Conservation (phyloP, 2,888 invertebrate species). For the Mesorhabditis belari region DNA sequence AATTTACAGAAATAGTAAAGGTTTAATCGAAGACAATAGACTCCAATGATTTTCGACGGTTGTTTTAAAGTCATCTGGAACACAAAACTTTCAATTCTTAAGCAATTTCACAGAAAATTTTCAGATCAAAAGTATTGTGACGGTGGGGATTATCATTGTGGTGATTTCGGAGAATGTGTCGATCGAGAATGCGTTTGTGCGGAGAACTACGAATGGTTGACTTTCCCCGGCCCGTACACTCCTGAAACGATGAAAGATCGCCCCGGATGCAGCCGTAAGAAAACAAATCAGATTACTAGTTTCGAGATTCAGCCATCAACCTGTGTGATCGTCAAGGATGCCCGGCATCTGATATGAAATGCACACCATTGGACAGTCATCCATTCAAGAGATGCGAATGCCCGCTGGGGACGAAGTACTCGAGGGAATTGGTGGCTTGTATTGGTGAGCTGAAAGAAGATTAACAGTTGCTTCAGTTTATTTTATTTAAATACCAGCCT, state of each 20-base stretch:
- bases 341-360: neutral
- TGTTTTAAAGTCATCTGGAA: no score
- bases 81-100: no score
- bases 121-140: neutral
- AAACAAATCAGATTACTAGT: neutral
- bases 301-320: no score
- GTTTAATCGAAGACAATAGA: no score
- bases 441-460: neutral
- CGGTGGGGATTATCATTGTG: neutral
- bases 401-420: neutral
- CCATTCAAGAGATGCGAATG: neutral
- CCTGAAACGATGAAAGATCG: neutral
- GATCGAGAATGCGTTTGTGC: neutral
- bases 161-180: neutral
- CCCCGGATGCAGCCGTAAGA: neutral
- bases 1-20: no score
- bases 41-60: no score
- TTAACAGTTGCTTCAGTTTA: neutral
- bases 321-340: neutral
- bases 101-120: no score
- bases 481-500: no score
- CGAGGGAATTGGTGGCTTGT: neutral
- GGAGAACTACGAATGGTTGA: neutral
- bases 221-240: neutral
- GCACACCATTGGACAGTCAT: neutral